Conservation (phyloP, 2,797 vertebrate genomes). For the Esox lucius region DNA sequence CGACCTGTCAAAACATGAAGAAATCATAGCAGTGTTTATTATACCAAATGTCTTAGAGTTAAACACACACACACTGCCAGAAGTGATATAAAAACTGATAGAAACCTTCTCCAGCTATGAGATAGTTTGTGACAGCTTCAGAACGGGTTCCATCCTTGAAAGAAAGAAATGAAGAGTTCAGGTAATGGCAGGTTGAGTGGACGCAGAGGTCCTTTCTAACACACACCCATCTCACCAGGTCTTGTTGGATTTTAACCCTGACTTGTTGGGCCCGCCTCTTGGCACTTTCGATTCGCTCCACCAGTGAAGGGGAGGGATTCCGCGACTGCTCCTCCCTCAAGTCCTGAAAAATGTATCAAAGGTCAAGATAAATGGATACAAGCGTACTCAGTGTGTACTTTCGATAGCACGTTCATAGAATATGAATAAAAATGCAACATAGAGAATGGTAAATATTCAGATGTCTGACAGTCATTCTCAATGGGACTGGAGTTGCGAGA, state of each 20-base stretch:
- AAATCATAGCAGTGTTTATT: background rate
- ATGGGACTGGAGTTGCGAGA: background rate
- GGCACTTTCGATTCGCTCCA: slow-evolving; percentile 87
- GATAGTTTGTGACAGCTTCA: slow-evolving; percentile 61
- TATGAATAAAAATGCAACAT: background rate
- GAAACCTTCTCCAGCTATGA: slow-evolving; percentile 73
- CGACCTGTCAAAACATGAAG: slow-evolving; percentile 69
- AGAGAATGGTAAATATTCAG: background rate
- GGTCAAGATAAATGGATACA: background rate
- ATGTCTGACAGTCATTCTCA: background rate
- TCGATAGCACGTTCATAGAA: background rate
- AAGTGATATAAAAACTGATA: background rate
- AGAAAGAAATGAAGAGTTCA: slow-evolving; percentile 13
- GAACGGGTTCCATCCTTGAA: slow-evolving; percentile 70
- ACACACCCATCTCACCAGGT: slow-evolving; percentile 72
- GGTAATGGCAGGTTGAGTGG: background rate
- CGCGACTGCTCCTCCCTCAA: slow-evolving; percentile 78
- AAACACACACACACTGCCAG: too few relatives aligned
- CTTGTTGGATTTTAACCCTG: slow-evolving; percentile 87
- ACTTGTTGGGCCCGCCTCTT: slow-evolving; percentile 85
- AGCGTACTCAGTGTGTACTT: too few relatives aligned
- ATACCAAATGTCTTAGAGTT: background rate
- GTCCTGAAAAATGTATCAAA: slow-evolving; percentile 62
- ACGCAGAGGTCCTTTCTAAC: background rate
- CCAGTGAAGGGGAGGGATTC: slow-evolving; percentile 77